Evolutionary conservation across 1,140 invertebrate genomes (phyloP).

Genomic region (Drosophila sucinea): DNA sequence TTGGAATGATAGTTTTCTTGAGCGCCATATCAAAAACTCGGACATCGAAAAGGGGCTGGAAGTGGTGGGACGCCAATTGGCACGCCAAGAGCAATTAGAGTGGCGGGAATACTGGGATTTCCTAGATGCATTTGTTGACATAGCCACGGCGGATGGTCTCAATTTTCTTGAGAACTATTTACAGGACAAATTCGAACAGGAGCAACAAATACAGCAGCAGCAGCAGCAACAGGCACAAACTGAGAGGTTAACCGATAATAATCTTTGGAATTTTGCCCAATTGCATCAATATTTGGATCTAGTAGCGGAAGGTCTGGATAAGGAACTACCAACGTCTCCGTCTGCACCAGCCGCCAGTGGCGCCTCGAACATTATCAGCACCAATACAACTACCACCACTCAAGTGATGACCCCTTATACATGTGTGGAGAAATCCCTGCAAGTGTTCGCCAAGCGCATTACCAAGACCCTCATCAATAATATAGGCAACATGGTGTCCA

Average conservation of each 20-base stretch:
- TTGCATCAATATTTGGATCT: constrained; percentile 48
- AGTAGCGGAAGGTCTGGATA: constrained; percentile 27
- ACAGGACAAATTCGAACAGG: constrained; percentile 80
- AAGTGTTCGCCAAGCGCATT: constrained; percentile 87
- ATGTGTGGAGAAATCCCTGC: constrained; percentile 87
- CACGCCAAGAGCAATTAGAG: constrained; percentile 88
- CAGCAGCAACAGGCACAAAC: background rate
- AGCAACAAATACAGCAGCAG: background rate
- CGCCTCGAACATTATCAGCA: background rate
- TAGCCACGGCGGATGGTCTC: constrained; percentile 89
- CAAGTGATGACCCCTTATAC: constrained; percentile 83
- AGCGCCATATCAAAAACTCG: constrained; percentile 86
- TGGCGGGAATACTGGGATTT: constrained; percentile 97
- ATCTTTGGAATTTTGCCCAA: constrained; percentile 28
- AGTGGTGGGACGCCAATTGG: constrained; percentile 90
- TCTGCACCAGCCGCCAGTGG: background rate
- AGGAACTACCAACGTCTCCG: constrained; percentile 5
- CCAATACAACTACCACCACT: constrained; percentile 20
- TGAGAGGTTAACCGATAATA: constrained; percentile 27
- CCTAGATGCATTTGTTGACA: constrained; percentile 90
- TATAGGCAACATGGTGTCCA: constrained; percentile 75
- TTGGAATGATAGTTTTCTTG: constrained; percentile 61
- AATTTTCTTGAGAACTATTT: constrained; percentile 90
- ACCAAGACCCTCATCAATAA: constrained; percentile 83
- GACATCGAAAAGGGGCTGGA: constrained; percentile 94